phyloP scores from a whole-genome alignment of 2,888 invertebrate species.

The Eurois occulta region DNA sequence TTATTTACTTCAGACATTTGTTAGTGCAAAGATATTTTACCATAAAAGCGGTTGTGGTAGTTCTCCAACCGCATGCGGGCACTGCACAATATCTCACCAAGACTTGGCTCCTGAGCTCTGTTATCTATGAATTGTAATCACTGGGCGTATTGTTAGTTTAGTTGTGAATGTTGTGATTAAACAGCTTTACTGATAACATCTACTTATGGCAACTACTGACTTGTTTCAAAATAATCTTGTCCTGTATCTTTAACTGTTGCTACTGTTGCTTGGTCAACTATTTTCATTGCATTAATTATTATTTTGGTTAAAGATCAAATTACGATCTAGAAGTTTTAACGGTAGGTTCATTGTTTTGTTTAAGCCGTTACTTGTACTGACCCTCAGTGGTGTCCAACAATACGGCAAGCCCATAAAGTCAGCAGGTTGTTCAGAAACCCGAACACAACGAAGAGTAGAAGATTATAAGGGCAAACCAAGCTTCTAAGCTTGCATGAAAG shows the following conservation, averaged over 20 bases:
- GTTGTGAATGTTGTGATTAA: conserved; percentile 45
- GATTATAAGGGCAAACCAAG: too few species aligned
- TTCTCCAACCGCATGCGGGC: not conserved
- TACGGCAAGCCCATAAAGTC: not conserved
- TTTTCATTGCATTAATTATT: conserved; percentile 6
- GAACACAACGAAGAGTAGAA: not conserved
- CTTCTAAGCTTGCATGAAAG: too few species aligned
- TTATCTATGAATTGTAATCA: conserved; percentile 28
- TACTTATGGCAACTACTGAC: conserved; percentile 21
- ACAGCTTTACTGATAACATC: conserved; percentile 48
- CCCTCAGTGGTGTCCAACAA: too few species aligned
- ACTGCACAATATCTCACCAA: not conserved
- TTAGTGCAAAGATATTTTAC: not conserved
- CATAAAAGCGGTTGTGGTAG: not conserved
- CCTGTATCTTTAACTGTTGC: conserved; percentile 36
- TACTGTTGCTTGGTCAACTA: conserved; percentile 15
- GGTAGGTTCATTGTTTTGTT: not conserved
- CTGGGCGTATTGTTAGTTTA: conserved; percentile 44
- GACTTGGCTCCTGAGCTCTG: not conserved
- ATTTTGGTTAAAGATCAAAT: not conserved
- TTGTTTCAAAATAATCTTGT: conserved; percentile 41
- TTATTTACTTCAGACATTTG: too few species aligned
- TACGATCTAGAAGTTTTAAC: not conserved
- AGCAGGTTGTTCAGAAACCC: not conserved
- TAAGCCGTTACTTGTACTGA: not conserved